Conservation (phyloP, 2,888 invertebrate genomes). For the Orthosia incerta region DNA sequence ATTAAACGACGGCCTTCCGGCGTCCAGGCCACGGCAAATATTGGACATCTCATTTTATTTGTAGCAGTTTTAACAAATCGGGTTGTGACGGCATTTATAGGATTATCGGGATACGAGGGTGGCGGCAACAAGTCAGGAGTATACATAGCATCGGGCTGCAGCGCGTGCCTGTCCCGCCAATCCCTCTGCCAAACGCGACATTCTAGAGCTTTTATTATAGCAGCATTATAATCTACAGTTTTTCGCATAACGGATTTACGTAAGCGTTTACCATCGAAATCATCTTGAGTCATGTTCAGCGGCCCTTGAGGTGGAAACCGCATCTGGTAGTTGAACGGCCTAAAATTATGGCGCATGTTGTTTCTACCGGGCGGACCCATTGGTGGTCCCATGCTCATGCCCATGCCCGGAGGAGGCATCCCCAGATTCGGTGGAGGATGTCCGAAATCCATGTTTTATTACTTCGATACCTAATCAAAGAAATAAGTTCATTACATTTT, state of each 20-base stretch:
- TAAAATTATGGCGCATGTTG: constrained; percentile 89
- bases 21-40: constrained; percentile 99
- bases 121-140: constrained; percentile 98
- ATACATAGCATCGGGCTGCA: constrained; percentile 99
- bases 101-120: constrained; percentile 97
- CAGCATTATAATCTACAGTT: constrained; percentile 99
- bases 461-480: constrained; percentile 88
- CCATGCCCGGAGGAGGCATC: constrained; percentile 85
- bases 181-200: constrained; percentile 99
- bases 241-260: constrained; percentile 99
- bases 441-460: constrained; percentile 87
- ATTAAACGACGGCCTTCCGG: constrained; percentile 99
- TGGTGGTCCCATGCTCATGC: constrained; percentile 80
- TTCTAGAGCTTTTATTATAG: constrained; percentile 97
- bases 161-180: constrained; percentile 95
- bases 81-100: constrained; percentile 98
- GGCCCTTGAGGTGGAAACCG: constrained; percentile 89
- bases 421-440: constrained; percentile 87
- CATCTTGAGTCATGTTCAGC: constrained; percentile 95
- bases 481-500: constrained; percentile 81
- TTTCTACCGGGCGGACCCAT: constrained; percentile 83
- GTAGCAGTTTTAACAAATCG: constrained; percentile 99
- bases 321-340: constrained; percentile 89
- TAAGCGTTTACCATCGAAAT: constrained; percentile 98
- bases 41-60: constrained; percentile 99